These are phyloP conservation scores for Cryptotermes secundus DNA, from an alignment of 1,140 invertebrate species.

Conservation along the genomic window DNA sequence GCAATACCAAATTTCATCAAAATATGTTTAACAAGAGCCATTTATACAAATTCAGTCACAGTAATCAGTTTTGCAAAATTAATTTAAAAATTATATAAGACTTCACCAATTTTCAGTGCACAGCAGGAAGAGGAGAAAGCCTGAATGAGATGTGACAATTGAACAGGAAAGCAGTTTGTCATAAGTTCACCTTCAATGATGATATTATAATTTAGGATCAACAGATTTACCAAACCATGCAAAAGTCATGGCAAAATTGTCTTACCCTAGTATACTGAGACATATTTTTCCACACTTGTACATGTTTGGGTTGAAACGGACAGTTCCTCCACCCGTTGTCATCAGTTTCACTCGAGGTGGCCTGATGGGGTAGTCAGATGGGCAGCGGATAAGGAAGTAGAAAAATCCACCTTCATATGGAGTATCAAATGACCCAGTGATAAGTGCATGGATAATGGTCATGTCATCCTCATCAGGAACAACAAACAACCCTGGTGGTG, in stretches of 20 bases:
- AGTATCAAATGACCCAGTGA: conserved; percentile 64
- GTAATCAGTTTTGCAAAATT: too few species aligned
- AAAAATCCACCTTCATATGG: conserved; percentile 68
- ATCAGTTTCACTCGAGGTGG: conserved; percentile 62
- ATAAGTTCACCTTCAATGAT: neutral
- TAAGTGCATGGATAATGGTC: conserved; percentile 59
- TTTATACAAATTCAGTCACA: too few species aligned
- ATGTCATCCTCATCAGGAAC: conserved; percentile 58
- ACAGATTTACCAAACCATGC: conserved; percentile 26
- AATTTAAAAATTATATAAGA: too few species aligned
- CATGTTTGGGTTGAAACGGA: conserved; percentile 64
- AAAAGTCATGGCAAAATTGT: conserved; percentile 6
- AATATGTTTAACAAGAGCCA: neutral
- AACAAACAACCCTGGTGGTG: conserved; percentile 58
- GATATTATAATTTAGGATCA: neutral
- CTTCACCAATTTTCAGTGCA: neutral
- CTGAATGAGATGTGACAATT: neutral
- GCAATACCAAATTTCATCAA: neutral
- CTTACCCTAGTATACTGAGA: conserved; percentile 62
- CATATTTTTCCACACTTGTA: conserved; percentile 66
- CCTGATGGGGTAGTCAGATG: conserved; percentile 55
- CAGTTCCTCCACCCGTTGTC: conserved; percentile 60
- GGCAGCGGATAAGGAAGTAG: conserved; percentile 59
- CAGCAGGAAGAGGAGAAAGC: neutral
- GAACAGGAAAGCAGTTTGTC: neutral